A percentile compares a stretch with the other conserved stretches of the same genome.
Conservation (phyloP, 92 coral and sea anemone genomes). For the Metridium senile region DNA sequence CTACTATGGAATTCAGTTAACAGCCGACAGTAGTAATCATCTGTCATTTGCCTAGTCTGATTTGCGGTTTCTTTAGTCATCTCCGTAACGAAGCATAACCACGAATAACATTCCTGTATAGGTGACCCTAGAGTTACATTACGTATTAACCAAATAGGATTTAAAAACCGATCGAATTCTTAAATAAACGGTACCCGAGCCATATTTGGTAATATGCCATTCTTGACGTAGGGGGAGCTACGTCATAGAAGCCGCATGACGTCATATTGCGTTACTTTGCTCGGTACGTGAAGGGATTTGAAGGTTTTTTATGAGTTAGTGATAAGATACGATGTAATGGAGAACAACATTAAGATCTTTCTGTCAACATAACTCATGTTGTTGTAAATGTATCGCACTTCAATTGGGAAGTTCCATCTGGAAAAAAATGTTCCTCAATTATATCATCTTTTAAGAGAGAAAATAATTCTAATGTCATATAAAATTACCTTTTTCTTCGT, state of each 20-base stretch:
- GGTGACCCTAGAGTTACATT: neutral
- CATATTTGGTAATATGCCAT: constrained; percentile 1
- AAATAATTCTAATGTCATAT: too few species aligned
- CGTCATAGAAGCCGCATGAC: constrained; percentile 15
- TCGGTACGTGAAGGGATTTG: constrained; percentile 3
- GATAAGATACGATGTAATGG: neutral
- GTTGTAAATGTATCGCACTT: neutral
- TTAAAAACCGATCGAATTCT: neutral
- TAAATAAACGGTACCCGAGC: neutral
- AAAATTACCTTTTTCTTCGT: too few species aligned
- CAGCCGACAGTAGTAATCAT: too few species aligned
- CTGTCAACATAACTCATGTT: neutral
- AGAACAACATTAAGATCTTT: neutral
- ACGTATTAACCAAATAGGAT: neutral
- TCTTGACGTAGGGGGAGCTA: neutral
- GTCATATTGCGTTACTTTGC: neutral
- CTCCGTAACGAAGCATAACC: neutral
- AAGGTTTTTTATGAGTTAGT: neutral
- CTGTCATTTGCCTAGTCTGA: too few species aligned
- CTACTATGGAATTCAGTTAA: too few species aligned
- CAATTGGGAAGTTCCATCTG: too few species aligned
- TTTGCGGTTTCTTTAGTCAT: neutral
- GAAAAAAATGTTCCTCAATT: too few species aligned
- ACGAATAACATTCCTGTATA: neutral
- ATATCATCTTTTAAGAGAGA: too few species aligned